phyloP scores from a whole-genome alignment of 2,113 vertebrate species.

The Neotoma lepida region DNA sequence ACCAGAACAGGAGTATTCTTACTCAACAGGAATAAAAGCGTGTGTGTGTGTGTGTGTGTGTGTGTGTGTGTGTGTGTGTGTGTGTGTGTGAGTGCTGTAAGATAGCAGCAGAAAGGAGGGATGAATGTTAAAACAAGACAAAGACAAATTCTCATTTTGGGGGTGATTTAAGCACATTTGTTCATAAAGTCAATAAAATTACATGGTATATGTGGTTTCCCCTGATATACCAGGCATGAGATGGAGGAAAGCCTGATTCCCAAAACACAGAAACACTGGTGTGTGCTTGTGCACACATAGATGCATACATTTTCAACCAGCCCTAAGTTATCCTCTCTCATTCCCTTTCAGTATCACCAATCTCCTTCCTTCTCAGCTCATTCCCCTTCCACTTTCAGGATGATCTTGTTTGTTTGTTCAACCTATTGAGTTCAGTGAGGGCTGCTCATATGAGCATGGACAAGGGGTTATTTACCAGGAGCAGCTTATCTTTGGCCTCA shows the following conservation, averaged over 20 bases:
- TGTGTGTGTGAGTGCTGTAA: background rate
- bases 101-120: background rate
- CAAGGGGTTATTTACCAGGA: too few species aligned
- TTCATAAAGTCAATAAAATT: background rate
- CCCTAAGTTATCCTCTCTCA: too few species aligned
- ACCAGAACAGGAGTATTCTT: background rate
- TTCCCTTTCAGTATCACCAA: fast-evolving
- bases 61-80: background rate
- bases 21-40: background rate
- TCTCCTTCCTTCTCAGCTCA: background rate
- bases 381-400: background rate
- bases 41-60: background rate
- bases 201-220: background rate
- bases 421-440: background rate
- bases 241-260: background rate
- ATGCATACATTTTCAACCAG: background rate
- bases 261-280: background rate
- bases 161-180: background rate
- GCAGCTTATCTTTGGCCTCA: background rate
- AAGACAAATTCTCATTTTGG: background rate
- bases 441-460: background rate
- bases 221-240: background rate
- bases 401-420: background rate
- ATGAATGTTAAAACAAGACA: background rate
- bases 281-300: background rate